These are phyloP conservation scores for Tetrao urogallus DNA, from an alignment of 2,113 vertebrate genomes.

Conservation along the genomic window DNA sequence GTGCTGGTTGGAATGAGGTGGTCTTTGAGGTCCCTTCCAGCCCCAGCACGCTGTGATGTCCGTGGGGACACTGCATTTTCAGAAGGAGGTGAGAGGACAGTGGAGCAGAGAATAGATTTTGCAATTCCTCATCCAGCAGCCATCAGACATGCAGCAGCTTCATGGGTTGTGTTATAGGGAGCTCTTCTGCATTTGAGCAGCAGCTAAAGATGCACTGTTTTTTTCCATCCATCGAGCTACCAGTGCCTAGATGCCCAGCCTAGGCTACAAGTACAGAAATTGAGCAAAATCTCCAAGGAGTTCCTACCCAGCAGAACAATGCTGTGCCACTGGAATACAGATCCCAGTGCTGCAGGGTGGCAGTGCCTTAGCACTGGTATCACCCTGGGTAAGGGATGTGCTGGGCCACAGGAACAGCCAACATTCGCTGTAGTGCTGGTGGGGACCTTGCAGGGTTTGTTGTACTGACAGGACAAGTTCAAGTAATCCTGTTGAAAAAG, in stretches of 20 bases:
- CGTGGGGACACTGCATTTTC: rapidly evolving
- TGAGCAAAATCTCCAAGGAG: not conserved
- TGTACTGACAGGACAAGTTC: not conserved
- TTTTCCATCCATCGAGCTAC: not conserved
- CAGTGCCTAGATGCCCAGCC: no score
- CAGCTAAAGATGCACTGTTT: not conserved
- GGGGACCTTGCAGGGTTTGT: not conserved
- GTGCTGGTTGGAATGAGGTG: no score
- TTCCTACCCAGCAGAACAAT: no score
- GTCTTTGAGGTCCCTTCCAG: no score
- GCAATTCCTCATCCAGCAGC: not conserved
- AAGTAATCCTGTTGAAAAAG: not conserved
- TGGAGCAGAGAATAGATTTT: not conserved
- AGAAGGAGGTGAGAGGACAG: not conserved
- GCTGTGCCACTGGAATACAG: no score
- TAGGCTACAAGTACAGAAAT: not conserved
- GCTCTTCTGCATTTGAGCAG: not conserved
- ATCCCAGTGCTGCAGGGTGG: not conserved
- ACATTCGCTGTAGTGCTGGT: not conserved
- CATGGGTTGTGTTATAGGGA: not conserved
- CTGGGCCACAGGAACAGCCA: not conserved
- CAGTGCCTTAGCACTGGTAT: not conserved
- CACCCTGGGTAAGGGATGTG: not conserved
- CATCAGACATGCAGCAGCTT: not conserved
- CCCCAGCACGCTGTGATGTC: not conserved